These are phyloP conservation scores for Echinarachnius parma DNA, from an alignment of 53 echinoderm and acorn worm species.

Conservation along the genomic window DNA sequence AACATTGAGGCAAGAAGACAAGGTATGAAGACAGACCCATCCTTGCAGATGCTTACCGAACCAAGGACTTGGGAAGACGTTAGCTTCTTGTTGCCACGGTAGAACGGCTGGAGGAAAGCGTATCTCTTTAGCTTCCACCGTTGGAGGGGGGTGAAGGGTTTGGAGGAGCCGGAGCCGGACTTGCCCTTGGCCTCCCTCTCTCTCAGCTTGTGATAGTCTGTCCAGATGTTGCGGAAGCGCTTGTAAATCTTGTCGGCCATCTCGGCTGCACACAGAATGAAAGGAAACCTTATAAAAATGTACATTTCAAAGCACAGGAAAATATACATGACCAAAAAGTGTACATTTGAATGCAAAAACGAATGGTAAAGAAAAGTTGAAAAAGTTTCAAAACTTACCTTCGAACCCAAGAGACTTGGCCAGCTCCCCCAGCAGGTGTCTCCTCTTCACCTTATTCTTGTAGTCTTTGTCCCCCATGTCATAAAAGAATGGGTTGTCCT, in stretches of 20 bases:
- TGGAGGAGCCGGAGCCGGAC: slow-evolving; percentile 5
- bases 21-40: slow-evolving; percentile 22
- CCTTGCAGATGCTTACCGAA: slow-evolving; percentile 8
- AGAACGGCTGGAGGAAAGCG: slow-evolving; percentile 9
- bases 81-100: slow-evolving; percentile 7
- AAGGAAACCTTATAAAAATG: slow-evolving; percentile 6
- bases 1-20: slow-evolving; percentile 17
- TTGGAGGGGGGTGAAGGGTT: slow-evolving; percentile 11
- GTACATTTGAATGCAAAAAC: slow-evolving; percentile 1
- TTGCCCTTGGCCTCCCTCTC: slow-evolving; percentile 17
- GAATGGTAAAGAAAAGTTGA: background rate
- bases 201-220: slow-evolving; percentile 7
- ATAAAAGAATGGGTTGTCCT: slow-evolving; percentile 3
- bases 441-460: slow-evolving; percentile 12
- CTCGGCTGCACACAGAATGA: no score
- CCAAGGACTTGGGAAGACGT: slow-evolving; percentile 8
- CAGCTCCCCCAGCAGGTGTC: slow-evolving; percentile 18
- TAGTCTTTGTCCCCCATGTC: slow-evolving; percentile 1
- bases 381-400: slow-evolving; percentile 3
- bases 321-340: slow-evolving; percentile 16
- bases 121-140: background rate
- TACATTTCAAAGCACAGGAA: slow-evolving; percentile 18
- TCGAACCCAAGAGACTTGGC: slow-evolving; percentile 14
- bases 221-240: background rate
- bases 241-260: slow-evolving; percentile 5